These are phyloP conservation scores for Platycercus adscitus DNA, from an alignment of 2,113 vertebrate species.

Conservation along the genomic window DNA sequence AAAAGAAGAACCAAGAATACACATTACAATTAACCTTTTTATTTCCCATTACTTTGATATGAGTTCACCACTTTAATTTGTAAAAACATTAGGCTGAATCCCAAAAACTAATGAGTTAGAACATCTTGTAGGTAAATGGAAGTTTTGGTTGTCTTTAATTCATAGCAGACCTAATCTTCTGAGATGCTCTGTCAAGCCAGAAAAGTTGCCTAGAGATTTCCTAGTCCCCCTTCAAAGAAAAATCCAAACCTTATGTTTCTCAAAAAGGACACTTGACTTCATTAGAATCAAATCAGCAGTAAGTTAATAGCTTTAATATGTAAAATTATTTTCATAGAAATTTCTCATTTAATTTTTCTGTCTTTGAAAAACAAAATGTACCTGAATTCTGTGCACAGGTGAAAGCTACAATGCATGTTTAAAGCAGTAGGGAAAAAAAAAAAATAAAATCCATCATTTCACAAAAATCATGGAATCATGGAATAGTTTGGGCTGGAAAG, in stretches of 20 bases:
- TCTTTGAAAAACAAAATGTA: neutral
- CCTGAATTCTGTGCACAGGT: neutral
- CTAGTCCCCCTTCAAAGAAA: neutral
- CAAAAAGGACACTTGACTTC: neutral
- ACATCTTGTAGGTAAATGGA: neutral
- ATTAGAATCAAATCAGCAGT: neutral
- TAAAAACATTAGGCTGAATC: neutral
- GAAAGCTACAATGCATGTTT: neutral
- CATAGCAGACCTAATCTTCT: neutral
- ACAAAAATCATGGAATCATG: neutral
- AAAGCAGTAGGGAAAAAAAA: neutral
- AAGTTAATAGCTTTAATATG: neutral
- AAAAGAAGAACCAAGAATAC: neutral
- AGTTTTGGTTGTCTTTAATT: neutral
- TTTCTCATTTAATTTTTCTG: neutral
- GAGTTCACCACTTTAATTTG: neutral
- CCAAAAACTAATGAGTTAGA: slow-evolving; percentile 2
- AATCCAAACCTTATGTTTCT: neutral
- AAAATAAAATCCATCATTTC: neutral
- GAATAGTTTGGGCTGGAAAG: neutral
- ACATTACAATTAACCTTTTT: slow-evolving; percentile 28
- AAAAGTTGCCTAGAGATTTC: neutral
- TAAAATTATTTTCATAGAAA: neutral
- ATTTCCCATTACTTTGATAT: neutral
- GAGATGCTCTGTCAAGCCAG: neutral